phyloP scores from a whole-genome alignment of 2,888 invertebrate species.

The Camponotus fellah region DNA sequence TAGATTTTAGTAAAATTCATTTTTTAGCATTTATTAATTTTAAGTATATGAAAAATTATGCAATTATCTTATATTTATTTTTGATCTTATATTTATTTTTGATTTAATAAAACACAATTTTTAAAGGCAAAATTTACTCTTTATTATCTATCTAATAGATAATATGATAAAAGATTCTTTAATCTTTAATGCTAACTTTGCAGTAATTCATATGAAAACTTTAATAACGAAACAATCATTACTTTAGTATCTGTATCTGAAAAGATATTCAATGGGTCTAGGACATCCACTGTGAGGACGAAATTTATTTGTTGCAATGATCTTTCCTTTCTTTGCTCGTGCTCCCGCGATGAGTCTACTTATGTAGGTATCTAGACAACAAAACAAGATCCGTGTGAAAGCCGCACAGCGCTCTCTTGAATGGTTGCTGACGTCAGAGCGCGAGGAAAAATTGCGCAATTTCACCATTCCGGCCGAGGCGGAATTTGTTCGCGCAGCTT shows the following conservation, averaged over 20 bases:
- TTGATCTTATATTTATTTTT: neutral
- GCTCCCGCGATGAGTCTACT: constrained; percentile 45
- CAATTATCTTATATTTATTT: neutral
- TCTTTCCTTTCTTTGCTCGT: constrained; percentile 54
- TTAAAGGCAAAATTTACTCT: neutral
- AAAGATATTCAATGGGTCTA: neutral
- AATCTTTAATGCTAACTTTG: neutral
- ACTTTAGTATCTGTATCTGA: neutral
- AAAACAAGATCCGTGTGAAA: constrained; percentile 85
- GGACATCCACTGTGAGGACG: neutral
- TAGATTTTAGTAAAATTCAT: neutral
- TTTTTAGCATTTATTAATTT: neutral
- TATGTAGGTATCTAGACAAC: constrained; percentile 72
- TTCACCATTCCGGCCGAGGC: constrained; percentile 77
- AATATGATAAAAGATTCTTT: neutral
- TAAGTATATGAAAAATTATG: neutral
- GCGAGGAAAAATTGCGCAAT: constrained; percentile 85
- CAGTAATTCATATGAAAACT: neutral
- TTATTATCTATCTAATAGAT: neutral
- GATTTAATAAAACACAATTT: neutral
- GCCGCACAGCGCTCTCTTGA: constrained; percentile 79
- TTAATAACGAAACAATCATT: neutral
- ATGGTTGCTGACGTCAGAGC: constrained; percentile 84
- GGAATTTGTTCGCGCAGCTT: constrained; percentile 76
- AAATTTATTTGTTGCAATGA: constrained; percentile 40